Base-by-base conservation (phyloP, 1,140 invertebrate genomes). In the Polyergus mexicanus region DNA sequence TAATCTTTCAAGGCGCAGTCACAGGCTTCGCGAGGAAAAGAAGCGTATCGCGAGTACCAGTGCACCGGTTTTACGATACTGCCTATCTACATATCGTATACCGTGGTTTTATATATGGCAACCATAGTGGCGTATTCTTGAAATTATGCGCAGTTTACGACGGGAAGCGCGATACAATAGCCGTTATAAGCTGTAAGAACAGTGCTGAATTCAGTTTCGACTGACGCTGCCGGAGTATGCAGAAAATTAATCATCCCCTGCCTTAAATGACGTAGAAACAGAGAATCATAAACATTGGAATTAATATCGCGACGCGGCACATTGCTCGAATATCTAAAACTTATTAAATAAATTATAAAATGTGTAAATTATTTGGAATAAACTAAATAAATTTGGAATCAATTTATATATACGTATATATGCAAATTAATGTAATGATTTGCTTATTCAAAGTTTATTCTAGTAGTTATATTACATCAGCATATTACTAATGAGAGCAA, bases 71-170 rank as follows among this genome's bases (percentile, higher is more conserved):
- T 89, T 85, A 89, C 44, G 58, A 56, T 25, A 72, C 22, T 13
- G 47, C 47, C 80, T 72, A 85, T 88, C 80, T 25, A 44, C 80
- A 65, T 84, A 88, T 87, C 51, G 58, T 35, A 58, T 47, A 62
- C n/a, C 19, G 56, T n/a, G 32, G 63, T 80, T 80, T 66, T 72
- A 63, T 74, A 38, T 22, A n/a, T 7, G 47, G 13, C 41, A 38
- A 22, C 28, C 1, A n/a, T n/a, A 35, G n/a, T n/a, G 28, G 62
- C 62, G 38, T 86, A 84, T 88, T 86, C 71, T 58, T 56, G 44
- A 74, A 88, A 88, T 88, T 88, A 88, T 69, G 71, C 77, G 77
- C 69, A 76, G 72, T 87, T 87, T 87, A 85, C 72, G 81, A 76
- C 38, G n/a, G 71, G 38, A 65, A 28, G 16, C 69, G 44, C 65